Conservation (phyloP, 2,113 vertebrate species). For the Platichthys flesus region DNA sequence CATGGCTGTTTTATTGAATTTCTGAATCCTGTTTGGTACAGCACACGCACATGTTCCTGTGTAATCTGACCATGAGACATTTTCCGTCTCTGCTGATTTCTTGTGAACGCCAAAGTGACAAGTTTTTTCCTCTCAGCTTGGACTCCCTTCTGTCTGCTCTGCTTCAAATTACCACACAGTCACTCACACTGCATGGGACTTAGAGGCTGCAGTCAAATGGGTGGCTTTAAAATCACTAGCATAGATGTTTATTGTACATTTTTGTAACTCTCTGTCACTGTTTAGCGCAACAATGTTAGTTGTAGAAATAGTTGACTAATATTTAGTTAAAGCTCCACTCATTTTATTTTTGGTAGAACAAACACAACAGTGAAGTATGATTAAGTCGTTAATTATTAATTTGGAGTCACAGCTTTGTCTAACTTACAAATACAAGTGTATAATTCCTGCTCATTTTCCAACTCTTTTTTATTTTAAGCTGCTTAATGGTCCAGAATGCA, state of each 20-base stretch:
- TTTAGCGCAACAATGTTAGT: neutral
- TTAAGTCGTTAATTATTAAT: no score
- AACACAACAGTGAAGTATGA: no score
- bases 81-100: constrained; percentile 74
- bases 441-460: no score
- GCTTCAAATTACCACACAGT: constrained; percentile 49
- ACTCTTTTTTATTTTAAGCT: no score
- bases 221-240: constrained; percentile 29
- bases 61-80: constrained; percentile 73
- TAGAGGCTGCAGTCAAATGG: constrained; percentile 12
- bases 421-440: no score
- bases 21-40: constrained; percentile 74
- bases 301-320: neutral
- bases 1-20: constrained; percentile 35
- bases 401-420: no score
- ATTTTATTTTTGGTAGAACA: neutral
- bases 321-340: no score
- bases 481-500: no score
- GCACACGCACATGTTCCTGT: constrained; percentile 59
- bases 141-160: constrained; percentile 35
- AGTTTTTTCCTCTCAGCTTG: constrained; percentile 59
- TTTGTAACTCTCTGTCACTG: neutral
- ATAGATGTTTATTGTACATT: constrained; percentile 10
- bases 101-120: constrained; percentile 44
- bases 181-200: constrained; percentile 26